phyloP scores from a whole-genome alignment of 2,888 invertebrate genomes.

The Caenorhabditis sp. region DNA sequence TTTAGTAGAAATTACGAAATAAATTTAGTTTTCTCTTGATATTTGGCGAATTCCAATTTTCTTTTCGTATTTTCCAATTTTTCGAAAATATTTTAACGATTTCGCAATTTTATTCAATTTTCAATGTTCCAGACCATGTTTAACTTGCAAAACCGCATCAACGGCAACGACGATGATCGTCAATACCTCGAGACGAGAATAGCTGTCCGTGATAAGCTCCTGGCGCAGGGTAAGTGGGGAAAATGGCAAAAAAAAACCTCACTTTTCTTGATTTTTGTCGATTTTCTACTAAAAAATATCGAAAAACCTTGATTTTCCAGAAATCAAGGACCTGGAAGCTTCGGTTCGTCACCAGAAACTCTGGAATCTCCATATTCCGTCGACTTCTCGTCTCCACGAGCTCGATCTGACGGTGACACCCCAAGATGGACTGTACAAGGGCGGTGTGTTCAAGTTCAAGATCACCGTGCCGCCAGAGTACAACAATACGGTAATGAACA shows the following conservation, averaged over 20 bases:
- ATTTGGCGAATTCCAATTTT: neutral
- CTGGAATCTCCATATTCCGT: constrained; percentile 90
- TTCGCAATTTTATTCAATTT: neutral
- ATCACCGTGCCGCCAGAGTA: constrained; percentile 94
- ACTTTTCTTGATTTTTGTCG: neutral
- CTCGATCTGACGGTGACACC: constrained; percentile 88
- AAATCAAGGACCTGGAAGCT: constrained; percentile 90
- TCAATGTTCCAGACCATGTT: constrained; percentile 69
- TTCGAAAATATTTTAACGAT: neutral
- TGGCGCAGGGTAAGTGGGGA: constrained; percentile 71
- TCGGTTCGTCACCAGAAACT: constrained; percentile 87
- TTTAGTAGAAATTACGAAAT: too few relatives aligned
- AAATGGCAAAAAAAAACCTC: neutral
- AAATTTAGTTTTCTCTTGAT: neutral
- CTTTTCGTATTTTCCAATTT: neutral
- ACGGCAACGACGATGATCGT: constrained; percentile 79
- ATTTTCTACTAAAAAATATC: constrained; percentile 2
- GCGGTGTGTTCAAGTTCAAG: constrained; percentile 92
- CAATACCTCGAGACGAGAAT: constrained; percentile 78
- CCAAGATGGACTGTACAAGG: constrained; percentile 93
- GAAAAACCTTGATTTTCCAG: constrained; percentile 74
- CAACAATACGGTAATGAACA: constrained; percentile 90
- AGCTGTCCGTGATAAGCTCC: constrained; percentile 79
- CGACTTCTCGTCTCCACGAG: constrained; percentile 90
- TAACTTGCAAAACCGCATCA: constrained; percentile 80